These are phyloP conservation scores for Oryctes rhinoceros DNA, from an alignment of 1,140 invertebrate species.

Conservation along the genomic window DNA sequence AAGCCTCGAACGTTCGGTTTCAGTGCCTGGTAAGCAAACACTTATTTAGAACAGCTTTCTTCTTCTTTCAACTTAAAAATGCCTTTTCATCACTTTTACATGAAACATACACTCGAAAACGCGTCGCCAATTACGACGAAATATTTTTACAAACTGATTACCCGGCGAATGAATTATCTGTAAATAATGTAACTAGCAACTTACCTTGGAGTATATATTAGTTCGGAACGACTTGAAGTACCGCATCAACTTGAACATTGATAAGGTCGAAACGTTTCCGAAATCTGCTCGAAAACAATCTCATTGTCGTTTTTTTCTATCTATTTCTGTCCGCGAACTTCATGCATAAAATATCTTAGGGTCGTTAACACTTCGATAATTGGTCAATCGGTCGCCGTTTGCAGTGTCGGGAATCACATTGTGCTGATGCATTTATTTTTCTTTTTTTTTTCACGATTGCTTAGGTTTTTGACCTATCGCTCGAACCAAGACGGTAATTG, in stretches of 20 bases:
- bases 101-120: not conserved
- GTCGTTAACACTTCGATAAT: not conserved
- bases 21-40: not conserved
- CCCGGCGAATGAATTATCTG: not conserved
- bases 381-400: no score
- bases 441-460: no score
- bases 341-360: not conserved
- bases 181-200: not conserved
- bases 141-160: not conserved
- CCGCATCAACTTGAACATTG: not conserved
- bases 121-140: not conserved
- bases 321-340: not conserved
- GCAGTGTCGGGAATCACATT: no score
- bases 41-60: not conserved
- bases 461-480: no score
- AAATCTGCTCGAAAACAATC: not conserved
- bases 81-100: not conserved
- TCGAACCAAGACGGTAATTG: no score
- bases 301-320: not conserved
- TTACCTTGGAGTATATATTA: conserved; percentile 6
- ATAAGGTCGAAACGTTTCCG: not conserved
- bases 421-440: no score
- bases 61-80: not conserved
- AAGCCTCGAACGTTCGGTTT: no score
- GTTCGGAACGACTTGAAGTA: not conserved